Evolutionary conservation across 1,140 invertebrate genomes (phyloP).

Genomic region (Calliopsis andreniformis): DNA sequence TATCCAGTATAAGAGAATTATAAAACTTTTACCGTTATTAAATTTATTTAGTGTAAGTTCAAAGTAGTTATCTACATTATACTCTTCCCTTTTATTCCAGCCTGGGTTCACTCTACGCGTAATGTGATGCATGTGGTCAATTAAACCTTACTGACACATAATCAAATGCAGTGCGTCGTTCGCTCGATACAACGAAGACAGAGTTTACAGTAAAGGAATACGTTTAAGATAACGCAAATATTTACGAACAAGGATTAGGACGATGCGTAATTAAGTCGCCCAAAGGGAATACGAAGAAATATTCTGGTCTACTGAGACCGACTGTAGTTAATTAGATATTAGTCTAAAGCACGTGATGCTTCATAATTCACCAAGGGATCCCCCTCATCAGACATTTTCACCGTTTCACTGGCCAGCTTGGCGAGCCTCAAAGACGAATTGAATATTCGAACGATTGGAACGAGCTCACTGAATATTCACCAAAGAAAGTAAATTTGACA

Average conservation of each 20-base stretch:
- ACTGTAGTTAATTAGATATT: slow-evolving; percentile 5
- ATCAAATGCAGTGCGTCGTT: too few relatives aligned
- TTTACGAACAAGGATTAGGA: slow-evolving; percentile 29
- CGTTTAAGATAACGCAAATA: slow-evolving; percentile 24
- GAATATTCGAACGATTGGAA: not conserved
- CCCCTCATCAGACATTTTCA: not conserved
- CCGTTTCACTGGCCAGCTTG: not conserved
- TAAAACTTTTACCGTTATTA: too few relatives aligned
- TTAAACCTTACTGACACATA: slow-evolving; percentile 25
- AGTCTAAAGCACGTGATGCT: not conserved
- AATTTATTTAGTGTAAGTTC: too few relatives aligned
- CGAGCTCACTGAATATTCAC: not conserved
- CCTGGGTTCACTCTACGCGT: not conserved
- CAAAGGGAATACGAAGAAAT: slow-evolving; percentile 26
- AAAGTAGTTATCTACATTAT: too few relatives aligned
- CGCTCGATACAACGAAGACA: too few relatives aligned
- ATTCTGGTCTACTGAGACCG: too few relatives aligned
- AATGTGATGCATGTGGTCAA: slow-evolving; percentile 4
- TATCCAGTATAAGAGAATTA: too few relatives aligned
- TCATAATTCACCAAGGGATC: slow-evolving; percentile 10
- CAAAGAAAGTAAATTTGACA: not conserved
- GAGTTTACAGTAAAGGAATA: not conserved
- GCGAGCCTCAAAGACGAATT: not conserved
- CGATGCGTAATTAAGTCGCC: slow-evolving; percentile 39
- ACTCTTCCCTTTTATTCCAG: not conserved